Conservation (phyloP, 2,888 invertebrate genomes). For the Apodemia hepburni region DNA sequence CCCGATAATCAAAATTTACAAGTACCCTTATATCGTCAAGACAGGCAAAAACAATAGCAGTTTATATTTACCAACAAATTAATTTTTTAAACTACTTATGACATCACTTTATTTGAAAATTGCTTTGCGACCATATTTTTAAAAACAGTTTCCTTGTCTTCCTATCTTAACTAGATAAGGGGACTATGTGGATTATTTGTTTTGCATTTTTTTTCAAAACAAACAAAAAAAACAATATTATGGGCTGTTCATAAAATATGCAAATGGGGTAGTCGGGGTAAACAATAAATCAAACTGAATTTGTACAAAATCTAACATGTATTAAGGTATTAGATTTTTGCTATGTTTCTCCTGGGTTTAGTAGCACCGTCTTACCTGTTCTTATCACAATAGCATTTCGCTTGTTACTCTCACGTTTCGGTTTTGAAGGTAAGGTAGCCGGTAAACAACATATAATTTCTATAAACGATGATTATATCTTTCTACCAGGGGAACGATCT, state of each 20-base stretch:
- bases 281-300: no score
- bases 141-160: not conserved
- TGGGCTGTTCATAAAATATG: not conserved
- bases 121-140: not conserved
- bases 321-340: no score
- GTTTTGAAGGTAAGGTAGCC: no score
- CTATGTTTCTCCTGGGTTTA: no score
- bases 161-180: not conserved
- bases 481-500: no score
- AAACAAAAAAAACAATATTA: not conserved
- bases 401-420: no score
- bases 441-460: no score
- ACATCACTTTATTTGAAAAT: not conserved
- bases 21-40: not conserved
- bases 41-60: not conserved
- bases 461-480: no score
- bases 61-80: not conserved
- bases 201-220: not conserved
- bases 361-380: no score
- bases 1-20: not conserved
- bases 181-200: not conserved
- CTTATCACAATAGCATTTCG: no score
- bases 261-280: no score
- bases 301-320: no score
- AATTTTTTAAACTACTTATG: not conserved